Percentiles rank a stretch among this genome's conserved stretches.
Evolutionary conservation across 2,888 invertebrate species (phyloP).

Genomic region (Phoronis australis): DNA sequence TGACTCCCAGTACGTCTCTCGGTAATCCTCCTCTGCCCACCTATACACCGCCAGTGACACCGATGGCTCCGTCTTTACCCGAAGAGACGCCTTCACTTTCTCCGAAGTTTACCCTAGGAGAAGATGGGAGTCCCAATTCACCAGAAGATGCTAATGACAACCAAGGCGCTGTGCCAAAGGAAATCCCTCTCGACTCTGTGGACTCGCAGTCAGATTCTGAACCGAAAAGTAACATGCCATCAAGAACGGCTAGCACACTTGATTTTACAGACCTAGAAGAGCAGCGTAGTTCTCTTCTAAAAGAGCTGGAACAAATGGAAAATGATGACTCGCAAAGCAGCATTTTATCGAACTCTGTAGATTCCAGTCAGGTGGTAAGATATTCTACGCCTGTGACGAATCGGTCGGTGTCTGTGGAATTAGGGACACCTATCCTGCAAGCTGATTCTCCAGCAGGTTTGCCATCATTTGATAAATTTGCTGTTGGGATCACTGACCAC

Average conservation of each 20-base stretch:
- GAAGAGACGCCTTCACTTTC: slow-evolving; percentile 11
- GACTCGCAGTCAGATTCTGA: slow-evolving; percentile 8
- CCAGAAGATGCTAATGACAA: neutral
- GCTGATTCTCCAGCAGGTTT: slow-evolving; percentile 53
- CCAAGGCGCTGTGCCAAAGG: neutral
- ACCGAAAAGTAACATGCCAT: slow-evolving; percentile 11
- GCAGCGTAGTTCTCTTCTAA: slow-evolving; percentile 64
- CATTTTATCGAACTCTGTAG: too few species aligned
- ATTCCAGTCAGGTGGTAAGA: too few species aligned
- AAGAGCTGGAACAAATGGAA: slow-evolving; percentile 48
- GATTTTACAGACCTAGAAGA: slow-evolving; percentile 65
- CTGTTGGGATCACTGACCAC: slow-evolving; percentile 78
- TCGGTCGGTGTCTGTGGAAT: slow-evolving; percentile 28
- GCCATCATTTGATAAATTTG: slow-evolving; percentile 74
- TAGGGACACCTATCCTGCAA: slow-evolving; percentile 35
- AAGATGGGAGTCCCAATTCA: neutral
- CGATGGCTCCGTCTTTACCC: slow-evolving; percentile 8
- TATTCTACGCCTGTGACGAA: slow-evolving; percentile 5
- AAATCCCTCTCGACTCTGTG: neutral
- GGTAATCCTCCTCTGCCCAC: slow-evolving; percentile 22
- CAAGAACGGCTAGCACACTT: slow-evolving; percentile 4
- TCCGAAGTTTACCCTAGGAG: neutral
- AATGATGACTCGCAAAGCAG: too few species aligned
- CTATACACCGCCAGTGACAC: slow-evolving; percentile 13
- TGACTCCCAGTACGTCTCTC: too few species aligned